A percentile compares a stretch with the other conserved stretches of the same genome.
Conservation (phyloP, 2,113 vertebrate genomes). For the Ptilonorhynchus violaceus region DNA sequence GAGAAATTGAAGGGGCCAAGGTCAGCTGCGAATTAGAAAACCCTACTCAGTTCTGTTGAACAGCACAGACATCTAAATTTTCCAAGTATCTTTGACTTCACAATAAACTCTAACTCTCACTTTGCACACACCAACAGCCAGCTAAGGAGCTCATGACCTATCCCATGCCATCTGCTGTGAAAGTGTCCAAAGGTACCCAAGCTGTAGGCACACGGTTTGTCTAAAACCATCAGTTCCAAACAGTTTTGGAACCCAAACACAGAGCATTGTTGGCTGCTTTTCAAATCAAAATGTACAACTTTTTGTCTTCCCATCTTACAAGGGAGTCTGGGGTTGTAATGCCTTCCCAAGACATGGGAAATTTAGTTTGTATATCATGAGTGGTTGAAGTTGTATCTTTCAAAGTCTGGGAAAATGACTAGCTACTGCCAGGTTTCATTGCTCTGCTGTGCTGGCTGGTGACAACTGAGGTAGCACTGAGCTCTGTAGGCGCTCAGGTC, state of each 20-base stretch:
- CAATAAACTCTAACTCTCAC: not conserved
- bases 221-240: not conserved
- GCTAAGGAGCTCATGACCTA: not conserved
- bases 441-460: not conserved
- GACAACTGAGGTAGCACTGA: not conserved
- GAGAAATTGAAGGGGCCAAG: not conserved
- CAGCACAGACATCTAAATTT: not conserved
- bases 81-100: not conserved
- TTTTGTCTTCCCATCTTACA: not conserved
- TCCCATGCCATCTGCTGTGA: not conserved
- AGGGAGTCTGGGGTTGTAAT: not conserved
- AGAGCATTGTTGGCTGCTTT: not conserved
- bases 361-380: not conserved
- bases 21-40: not conserved
- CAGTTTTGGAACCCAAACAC: not conserved
- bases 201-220: not conserved
- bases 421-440: not conserved
- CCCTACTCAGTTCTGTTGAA: not conserved
- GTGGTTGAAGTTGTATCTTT: not conserved
- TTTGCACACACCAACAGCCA: not conserved
- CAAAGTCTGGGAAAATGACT: not conserved
- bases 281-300: not conserved
- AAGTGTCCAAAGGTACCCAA: not conserved
- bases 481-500: not conserved
- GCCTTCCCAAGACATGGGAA: not conserved